Evolutionary conservation across 2,797 vertebrate genomes (phyloP), one percentile per base, ranked within the genome.

Genomic region (Gymnodraco acuticeps): DNA sequence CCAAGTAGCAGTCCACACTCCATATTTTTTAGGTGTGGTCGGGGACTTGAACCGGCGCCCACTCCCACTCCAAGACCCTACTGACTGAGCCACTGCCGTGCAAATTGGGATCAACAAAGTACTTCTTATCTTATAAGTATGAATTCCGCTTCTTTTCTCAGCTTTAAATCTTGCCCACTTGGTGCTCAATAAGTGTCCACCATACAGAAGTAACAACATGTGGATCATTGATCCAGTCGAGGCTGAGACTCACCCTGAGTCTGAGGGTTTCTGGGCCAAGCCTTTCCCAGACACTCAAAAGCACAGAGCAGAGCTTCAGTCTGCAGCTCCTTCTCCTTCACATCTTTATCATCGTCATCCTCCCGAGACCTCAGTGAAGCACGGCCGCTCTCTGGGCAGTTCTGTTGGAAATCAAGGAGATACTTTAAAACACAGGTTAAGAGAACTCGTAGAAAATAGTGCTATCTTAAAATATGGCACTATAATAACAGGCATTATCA

Each of bases 211-310:
- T 1, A 11, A 4, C 10, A 38, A 63, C 27, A 16, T 43, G 51
- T 69, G 9, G 12, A 62, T 16, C 53, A 12, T 19, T 4, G 54
- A 9, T 64, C 55, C 27, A 42, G 27, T 19, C 12, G 23, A n/a
- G 17, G 54, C 8, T 60, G 55, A 11, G 13, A 52, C 87, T 93
- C 91, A 99, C 97, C 85, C 55, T 99, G 98, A 6, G 98, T 98
- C 67, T 96, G 92, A 0, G 51, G 77, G 33, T 88, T 97, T 80
- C 90, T 95, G 0, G 98, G 97, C 98, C 98, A 99, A 31, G 96
- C 89, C 91, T 98, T 99, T 68, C 98, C 97, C 41, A 99, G 92
- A 42, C 95, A 95, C 88, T 99, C 97, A 0, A 98, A 98, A 87
- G 97, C 97, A 88, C 96, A 97, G 55, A 99, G 91, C 73, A 99